phyloP scores from a whole-genome alignment of 2,113 vertebrate species.

The Odocoileus virginianus region DNA sequence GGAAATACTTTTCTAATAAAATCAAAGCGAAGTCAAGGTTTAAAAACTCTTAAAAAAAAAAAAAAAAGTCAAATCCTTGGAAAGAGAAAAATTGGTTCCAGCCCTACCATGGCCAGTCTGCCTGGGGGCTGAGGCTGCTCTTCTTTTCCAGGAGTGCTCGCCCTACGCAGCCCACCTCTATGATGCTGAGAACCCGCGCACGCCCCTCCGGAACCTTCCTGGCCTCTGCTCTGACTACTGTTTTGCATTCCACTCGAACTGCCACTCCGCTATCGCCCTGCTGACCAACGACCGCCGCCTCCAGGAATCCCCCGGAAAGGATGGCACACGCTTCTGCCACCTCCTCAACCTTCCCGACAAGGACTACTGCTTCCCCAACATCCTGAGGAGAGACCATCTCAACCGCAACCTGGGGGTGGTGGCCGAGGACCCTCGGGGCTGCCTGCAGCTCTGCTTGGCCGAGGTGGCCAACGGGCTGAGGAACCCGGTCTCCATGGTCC shows the following conservation, averaged over 20 bases:
- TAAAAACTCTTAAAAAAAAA: neutral
- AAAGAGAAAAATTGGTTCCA: neutral
- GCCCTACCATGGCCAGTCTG: fast-evolving
- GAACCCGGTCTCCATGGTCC: slow-evolving; percentile 86
- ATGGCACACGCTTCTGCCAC: slow-evolving; percentile 80
- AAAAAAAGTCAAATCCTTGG: neutral
- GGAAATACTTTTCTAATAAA: neutral
- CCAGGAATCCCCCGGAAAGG: slow-evolving; percentile 62
- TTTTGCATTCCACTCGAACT: slow-evolving; percentile 80
- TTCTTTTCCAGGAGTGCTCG: slow-evolving; percentile 85
- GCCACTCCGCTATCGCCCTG: slow-evolving; percentile 80
- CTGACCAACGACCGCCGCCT: slow-evolving; percentile 75
- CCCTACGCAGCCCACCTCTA: slow-evolving; percentile 88
- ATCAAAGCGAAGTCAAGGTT: neutral
- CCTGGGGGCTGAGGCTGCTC: neutral
- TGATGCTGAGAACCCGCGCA: slow-evolving; percentile 85
- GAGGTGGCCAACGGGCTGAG: slow-evolving; percentile 86
- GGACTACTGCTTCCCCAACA: slow-evolving; percentile 88
- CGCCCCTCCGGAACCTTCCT: slow-evolving; percentile 82
- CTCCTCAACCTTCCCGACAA: slow-evolving; percentile 82
- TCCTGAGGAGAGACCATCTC: slow-evolving; percentile 80
- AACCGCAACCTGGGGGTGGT: slow-evolving; percentile 80
- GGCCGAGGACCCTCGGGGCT: slow-evolving; percentile 79
- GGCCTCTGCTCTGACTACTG: slow-evolving; percentile 88
- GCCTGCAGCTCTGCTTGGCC: slow-evolving; percentile 85